phyloP scores from a whole-genome alignment of 1,140 invertebrate genomes.

The Propsilocerus akamusi region DNA sequence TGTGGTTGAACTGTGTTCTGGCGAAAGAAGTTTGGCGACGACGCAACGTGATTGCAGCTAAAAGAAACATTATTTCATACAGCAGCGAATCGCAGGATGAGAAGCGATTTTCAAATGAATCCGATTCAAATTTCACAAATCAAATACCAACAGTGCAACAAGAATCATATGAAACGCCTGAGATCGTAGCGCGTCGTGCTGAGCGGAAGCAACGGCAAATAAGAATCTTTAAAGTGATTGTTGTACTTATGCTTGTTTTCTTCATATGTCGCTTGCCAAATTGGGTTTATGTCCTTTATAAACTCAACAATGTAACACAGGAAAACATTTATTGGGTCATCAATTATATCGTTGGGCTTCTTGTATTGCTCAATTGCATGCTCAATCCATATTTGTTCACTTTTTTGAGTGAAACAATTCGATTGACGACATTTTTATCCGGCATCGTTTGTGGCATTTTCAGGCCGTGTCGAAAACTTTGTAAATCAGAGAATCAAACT shows the following conservation, averaged over 20 bases:
- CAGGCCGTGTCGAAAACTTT: no score
- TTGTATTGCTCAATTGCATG: slow-evolving; percentile 28
- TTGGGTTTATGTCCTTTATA: slow-evolving; percentile 28
- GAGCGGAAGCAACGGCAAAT: slow-evolving; percentile 25
- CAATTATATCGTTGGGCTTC: slow-evolving; percentile 24
- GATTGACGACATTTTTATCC: not conserved
- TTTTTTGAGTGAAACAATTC: slow-evolving; percentile 29
- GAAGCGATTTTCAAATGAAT: no score
- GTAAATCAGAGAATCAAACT: no score
- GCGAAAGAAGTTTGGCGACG: slow-evolving; percentile 28
- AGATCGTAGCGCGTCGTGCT: slow-evolving; percentile 4
- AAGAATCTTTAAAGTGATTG: slow-evolving; percentile 30
- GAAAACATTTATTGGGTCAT: slow-evolving; percentile 24
- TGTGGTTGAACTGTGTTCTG: slow-evolving; percentile 31
- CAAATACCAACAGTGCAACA: slow-evolving; percentile 7
- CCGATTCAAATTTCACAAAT: slow-evolving; percentile 8
- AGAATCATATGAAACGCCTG: not conserved
- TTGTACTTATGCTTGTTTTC: slow-evolving; percentile 30
- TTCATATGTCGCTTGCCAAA: slow-evolving; percentile 29
- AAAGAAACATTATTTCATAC: slow-evolving; percentile 5
- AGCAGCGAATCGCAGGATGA: no score
- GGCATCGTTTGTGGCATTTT: not conserved
- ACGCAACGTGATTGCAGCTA: slow-evolving; percentile 7
- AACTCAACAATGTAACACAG: slow-evolving; percentile 18
- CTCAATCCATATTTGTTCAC: slow-evolving; percentile 36